A percentile compares a stretch with the other conserved stretches of the same genome.
Conservation (phyloP, 2,113 vertebrate genomes). For the Pelodiscus sinensis region DNA sequence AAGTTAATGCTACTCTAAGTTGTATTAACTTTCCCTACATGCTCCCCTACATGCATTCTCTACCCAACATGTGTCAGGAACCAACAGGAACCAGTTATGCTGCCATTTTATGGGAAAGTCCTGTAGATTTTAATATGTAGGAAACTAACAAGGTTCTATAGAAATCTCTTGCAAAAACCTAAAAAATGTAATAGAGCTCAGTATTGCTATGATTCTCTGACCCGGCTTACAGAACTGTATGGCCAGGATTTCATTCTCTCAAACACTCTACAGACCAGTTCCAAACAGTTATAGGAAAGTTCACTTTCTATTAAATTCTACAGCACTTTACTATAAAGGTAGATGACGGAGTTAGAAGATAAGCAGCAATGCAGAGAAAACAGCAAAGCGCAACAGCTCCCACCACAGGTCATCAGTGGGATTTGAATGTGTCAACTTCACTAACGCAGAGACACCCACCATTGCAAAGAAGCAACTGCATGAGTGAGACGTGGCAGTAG, state of each 20-base stretch:
- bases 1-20: not conserved
- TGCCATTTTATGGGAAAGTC: not conserved
- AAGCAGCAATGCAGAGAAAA: not conserved
- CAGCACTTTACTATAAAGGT: not conserved
- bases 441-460: not conserved
- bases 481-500: not conserved
- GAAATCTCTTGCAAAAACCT: not conserved
- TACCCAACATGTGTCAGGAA: not conserved
- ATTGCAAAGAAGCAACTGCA: not conserved
- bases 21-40: not conserved
- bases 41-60: not conserved
- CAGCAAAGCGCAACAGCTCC: not conserved
- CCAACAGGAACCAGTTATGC: not conserved
- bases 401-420: not conserved
- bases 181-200: not conserved
- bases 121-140: not conserved
- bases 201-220: not conserved
- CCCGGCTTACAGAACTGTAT: not conserved
- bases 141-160: not conserved
- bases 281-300: not conserved
- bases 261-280: not conserved
- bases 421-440: not conserved
- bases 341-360: not conserved
- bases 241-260: not conserved
- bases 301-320: slow-evolving; percentile 6